Percentiles rank a stretch among this genome's conserved stretches.
Evolutionary conservation across 2,888 invertebrate genomes (phyloP).

Genomic region (Cataglyphis albicans): DNA sequence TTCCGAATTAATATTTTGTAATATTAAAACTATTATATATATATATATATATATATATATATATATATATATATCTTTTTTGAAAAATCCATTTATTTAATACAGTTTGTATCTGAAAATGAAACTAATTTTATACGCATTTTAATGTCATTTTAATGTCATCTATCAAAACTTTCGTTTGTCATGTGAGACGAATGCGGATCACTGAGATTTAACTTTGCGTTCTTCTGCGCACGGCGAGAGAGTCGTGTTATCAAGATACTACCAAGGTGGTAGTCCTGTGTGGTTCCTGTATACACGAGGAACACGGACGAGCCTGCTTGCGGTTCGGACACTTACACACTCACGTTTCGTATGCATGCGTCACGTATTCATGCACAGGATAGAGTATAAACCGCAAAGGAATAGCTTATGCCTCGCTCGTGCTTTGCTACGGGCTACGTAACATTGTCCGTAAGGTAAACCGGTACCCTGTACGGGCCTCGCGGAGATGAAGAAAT

Average conservation of each 20-base stretch:
- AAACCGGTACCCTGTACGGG: conserved; percentile 76
- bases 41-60: no score
- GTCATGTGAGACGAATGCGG: conserved; percentile 67
- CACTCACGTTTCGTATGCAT: conserved; percentile 1
- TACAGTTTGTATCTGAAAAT: not conserved
- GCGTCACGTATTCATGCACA: conserved; percentile 28
- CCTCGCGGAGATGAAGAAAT: conserved; percentile 36
- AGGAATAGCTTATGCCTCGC: conserved; percentile 76
- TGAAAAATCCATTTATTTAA: not conserved
- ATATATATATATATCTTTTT: not conserved
- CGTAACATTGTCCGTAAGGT: conserved; percentile 75
- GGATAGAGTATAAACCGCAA: conserved; percentile 63
- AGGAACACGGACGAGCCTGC: conserved; percentile 42
- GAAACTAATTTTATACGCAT: not conserved
- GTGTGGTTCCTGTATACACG: conserved; percentile 74
- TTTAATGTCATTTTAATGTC: not conserved
- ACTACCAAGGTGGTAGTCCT: conserved; percentile 76
- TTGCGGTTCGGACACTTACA: conserved; percentile 35
- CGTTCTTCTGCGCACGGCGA: conserved; percentile 59
- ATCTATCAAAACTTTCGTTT: not conserved
- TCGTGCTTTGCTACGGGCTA: conserved; percentile 75
- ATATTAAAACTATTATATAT: not conserved
- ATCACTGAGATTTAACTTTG: conserved; percentile 75
- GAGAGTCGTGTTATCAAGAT: conserved; percentile 76
- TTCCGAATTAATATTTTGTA: not conserved